These are phyloP conservation scores for Theristus sp. DNA, from an alignment of 2,888 invertebrate species.

Conservation along the genomic window DNA sequence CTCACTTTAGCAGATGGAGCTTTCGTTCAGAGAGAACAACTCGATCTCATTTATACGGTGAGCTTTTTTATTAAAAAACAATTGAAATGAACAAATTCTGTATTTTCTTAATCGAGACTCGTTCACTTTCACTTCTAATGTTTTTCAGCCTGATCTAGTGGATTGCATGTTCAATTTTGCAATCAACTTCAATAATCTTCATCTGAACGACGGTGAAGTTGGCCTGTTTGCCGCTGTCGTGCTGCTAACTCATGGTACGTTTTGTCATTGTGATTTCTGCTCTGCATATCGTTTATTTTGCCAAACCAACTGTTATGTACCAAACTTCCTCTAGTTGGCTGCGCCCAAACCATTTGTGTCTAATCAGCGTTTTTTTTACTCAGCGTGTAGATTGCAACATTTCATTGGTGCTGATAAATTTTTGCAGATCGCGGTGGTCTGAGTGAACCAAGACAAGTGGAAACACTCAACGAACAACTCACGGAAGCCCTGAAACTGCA, in stretches of 20 bases:
- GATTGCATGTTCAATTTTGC: conserved; percentile 61
- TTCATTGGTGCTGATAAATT: too few species aligned
- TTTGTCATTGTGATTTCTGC: too few species aligned
- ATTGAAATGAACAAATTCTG: too few species aligned
- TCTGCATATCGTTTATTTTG: too few species aligned
- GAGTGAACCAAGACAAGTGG: conserved; percentile 56
- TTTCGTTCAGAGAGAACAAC: conserved; percentile 57
- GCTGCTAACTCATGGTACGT: conserved; percentile 44
- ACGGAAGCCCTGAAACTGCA: conserved; percentile 63
- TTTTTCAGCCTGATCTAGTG: conserved; percentile 62
- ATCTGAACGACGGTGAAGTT: conserved; percentile 68
- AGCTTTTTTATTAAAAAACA: too few species aligned
- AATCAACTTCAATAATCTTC: conserved; percentile 44
- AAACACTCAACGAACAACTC: conserved; percentile 57
- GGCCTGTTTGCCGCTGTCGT: conserved; percentile 70
- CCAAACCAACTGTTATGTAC: too few species aligned
- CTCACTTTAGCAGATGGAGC: conserved; percentile 78
- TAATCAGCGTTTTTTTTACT: too few species aligned
- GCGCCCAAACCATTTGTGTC: too few species aligned
- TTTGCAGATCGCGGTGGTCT: conserved; percentile 40
- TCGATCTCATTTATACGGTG: conserved; percentile 71
- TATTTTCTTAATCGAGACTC: too few species aligned
- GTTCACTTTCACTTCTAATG: too few species aligned
- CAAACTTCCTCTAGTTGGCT: too few species aligned
- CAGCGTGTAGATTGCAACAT: too few species aligned